Percentiles rank a stretch among this genome's conserved stretches.
phyloP scores from a whole-genome alignment of 2,888 invertebrate genomes.

The Agrotis exclamationis region DNA sequence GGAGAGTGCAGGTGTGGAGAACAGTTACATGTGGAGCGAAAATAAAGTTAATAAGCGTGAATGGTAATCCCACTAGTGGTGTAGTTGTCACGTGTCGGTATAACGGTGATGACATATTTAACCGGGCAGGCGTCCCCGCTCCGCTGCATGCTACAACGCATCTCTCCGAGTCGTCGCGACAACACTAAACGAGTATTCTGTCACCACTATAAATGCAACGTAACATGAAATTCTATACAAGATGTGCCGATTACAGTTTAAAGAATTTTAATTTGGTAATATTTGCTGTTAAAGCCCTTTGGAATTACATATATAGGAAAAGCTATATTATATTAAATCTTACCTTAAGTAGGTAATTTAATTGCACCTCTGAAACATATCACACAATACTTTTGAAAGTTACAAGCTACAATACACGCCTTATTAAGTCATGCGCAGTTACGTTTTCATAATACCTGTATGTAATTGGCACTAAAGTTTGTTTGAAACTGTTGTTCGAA shows the following conservation, averaged over 20 bases:
- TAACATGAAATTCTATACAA: slow-evolving; percentile 50
- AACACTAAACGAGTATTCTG: slow-evolving; percentile 66
- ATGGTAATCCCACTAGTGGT: slow-evolving; percentile 62
- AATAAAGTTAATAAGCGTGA: slow-evolving; percentile 63
- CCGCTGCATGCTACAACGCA: slow-evolving; percentile 62
- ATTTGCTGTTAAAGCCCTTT: slow-evolving; percentile 7
- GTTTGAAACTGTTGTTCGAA: slow-evolving; percentile 46
- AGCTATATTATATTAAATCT: slow-evolving; percentile 2
- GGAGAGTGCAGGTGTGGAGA: slow-evolving; percentile 37
- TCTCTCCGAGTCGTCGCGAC: slow-evolving; percentile 59
- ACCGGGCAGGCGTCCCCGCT: slow-evolving; percentile 68
- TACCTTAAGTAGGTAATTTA: slow-evolving; percentile 7
- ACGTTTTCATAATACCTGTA: slow-evolving; percentile 41
- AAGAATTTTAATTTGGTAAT: slow-evolving; percentile 17
- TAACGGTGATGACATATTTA: slow-evolving; percentile 85
- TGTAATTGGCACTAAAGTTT: slow-evolving; percentile 42
- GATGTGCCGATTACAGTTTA: slow-evolving; percentile 19
- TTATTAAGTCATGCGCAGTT: slow-evolving; percentile 38
- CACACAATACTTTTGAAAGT: slow-evolving; percentile 24
- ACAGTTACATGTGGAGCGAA: slow-evolving; percentile 58
- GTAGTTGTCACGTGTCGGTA: slow-evolving; percentile 69
- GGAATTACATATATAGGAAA: not conserved
- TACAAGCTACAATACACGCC: slow-evolving; percentile 24
- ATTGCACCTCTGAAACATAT: slow-evolving; percentile 8
- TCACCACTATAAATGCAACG: slow-evolving; percentile 65